Conservation (phyloP, 2,113 vertebrate species). For the Mormyrus lacerda region DNA sequence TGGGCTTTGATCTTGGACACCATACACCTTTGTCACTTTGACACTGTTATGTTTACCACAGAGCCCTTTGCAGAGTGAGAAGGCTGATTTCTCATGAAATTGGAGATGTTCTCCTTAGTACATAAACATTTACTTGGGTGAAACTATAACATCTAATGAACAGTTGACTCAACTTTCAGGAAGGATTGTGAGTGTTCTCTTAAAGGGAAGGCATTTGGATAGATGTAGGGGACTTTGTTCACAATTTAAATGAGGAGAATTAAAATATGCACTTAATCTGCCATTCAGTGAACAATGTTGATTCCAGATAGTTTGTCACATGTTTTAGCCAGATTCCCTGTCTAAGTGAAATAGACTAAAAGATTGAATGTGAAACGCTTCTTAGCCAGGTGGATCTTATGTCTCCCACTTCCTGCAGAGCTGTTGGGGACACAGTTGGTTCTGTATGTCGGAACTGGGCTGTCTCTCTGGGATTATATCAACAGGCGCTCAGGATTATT, state of each 20-base stretch:
- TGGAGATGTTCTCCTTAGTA: not conserved
- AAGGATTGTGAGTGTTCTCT: not conserved
- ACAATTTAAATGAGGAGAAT: not conserved
- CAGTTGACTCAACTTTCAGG: not conserved
- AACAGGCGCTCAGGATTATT: constrained; percentile 13
- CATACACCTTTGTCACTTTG: not conserved
- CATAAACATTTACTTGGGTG: not conserved
- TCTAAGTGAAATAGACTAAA: not conserved
- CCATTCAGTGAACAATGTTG: not conserved
- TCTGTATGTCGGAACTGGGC: constrained; percentile 1
- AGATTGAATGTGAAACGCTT: not conserved
- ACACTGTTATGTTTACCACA: not conserved
- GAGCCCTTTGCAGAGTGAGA: not conserved
- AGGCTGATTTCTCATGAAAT: not conserved
- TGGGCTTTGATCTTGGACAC: not conserved
- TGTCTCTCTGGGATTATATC: constrained; percentile 8
- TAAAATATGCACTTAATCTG: not conserved
- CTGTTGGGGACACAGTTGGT: not conserved
- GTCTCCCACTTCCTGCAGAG: not conserved
- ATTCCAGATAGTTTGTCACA: not conserved
- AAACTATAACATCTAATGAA: not conserved
- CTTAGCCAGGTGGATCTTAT: not conserved
- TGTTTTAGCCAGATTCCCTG: not conserved
- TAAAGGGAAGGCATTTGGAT: not conserved
- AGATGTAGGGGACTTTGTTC: not conserved